A percentile compares a stretch with the other conserved stretches of the same genome.
phyloP scores from a whole-genome alignment of 2,888 invertebrate genomes.

The Caenorhabditis sp. region DNA sequence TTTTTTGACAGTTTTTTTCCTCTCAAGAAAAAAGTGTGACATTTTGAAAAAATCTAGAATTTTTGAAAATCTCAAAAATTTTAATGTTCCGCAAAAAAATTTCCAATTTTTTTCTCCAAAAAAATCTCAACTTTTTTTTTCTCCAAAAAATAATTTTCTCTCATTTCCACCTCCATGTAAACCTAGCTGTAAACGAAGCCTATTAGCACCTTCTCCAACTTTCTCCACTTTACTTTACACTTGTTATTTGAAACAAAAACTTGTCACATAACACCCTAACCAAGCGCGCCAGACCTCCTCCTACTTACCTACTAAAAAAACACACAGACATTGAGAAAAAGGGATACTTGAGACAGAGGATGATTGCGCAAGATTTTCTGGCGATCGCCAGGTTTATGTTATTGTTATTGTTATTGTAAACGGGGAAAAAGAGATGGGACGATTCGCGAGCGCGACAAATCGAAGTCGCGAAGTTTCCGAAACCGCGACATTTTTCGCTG shows the following conservation, averaged over 20 bases:
- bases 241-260: slow-evolving; percentile 1
- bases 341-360: slow-evolving; percentile 1
- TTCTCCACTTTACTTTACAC: not conserved
- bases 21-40: too few relatives aligned
- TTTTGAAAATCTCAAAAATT: too few relatives aligned
- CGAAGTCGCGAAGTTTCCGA: too few relatives aligned
- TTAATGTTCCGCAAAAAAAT: too few relatives aligned
- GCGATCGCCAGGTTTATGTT: not conserved
- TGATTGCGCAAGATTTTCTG: not conserved
- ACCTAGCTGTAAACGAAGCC: not conserved
- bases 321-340: not conserved
- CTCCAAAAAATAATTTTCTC: too few relatives aligned
- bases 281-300: slow-evolving; percentile 2
- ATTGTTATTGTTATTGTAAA: not conserved
- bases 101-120: too few relatives aligned
- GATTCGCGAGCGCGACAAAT: too few relatives aligned
- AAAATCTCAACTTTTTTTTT: too few relatives aligned
- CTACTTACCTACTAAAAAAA: not conserved
- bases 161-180: too few relatives aligned
- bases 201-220: not conserved
- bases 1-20: too few relatives aligned
- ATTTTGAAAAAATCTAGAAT: too few relatives aligned
- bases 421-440: not conserved
- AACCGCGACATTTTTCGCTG: too few relatives aligned
- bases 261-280: not conserved